Evolutionary conservation across 2,888 invertebrate species (phyloP).

Genomic region (Erebia aethiops): DNA sequence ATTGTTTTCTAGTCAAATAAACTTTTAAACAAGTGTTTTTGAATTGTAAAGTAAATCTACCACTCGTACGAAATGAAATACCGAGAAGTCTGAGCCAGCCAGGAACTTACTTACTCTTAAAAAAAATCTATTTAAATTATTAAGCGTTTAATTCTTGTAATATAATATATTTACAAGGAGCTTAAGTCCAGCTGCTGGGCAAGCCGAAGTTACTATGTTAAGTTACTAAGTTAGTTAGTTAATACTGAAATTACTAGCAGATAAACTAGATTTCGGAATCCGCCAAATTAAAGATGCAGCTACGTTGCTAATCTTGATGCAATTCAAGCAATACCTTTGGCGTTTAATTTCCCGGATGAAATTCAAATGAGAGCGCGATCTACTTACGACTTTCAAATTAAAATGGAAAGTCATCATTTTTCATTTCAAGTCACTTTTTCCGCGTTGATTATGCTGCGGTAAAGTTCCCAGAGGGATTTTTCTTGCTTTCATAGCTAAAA

Average conservation of each 20-base stretch:
- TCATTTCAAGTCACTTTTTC: constrained; percentile 23
- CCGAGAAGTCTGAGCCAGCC: too few species aligned
- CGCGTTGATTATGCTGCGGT: constrained; percentile 20
- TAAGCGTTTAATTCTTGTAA: too few species aligned
- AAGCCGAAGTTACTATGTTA: not conserved
- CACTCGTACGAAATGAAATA: too few species aligned
- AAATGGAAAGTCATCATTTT: constrained; percentile 32
- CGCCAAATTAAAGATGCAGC: constrained; percentile 23
- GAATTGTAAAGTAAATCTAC: too few species aligned
- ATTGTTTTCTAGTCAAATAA: too few species aligned
- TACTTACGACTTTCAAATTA: constrained; percentile 27
- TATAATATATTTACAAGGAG: too few species aligned
- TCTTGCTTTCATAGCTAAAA: constrained; percentile 11
- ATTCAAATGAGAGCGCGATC: constrained; percentile 29
- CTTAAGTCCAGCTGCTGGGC: too few species aligned
- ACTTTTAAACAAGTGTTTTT: too few species aligned
- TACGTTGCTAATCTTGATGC: constrained; percentile 29
- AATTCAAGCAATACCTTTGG: constrained; percentile 29
- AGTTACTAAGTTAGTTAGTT: too few species aligned
- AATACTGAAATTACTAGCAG: not conserved
- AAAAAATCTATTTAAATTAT: too few species aligned
- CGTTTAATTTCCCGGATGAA: constrained; percentile 31
- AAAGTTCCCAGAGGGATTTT: constrained; percentile 2
- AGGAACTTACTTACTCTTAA: too few species aligned
- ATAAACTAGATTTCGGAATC: not conserved